These are phyloP conservation scores for Calonectris borealis DNA, from an alignment of 2,113 vertebrate genomes.

Conservation along the genomic window DNA sequence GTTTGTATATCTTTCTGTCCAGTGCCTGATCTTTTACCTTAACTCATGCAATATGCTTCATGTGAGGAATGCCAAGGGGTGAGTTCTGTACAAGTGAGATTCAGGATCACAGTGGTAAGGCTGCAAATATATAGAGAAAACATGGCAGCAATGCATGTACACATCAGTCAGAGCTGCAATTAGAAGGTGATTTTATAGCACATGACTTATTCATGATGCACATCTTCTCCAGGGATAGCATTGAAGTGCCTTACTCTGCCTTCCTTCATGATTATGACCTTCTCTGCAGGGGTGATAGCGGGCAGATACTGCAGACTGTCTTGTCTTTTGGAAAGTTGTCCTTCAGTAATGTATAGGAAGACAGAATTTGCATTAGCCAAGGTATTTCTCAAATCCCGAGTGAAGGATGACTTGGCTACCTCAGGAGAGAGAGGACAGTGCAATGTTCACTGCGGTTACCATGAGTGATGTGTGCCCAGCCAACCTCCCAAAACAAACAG, in stretches of 20 bases:
- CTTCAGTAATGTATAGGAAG: neutral
- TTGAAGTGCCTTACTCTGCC: neutral
- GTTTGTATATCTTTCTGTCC: neutral
- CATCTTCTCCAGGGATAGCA: accelerated
- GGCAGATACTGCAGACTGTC: neutral
- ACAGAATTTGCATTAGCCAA: neutral
- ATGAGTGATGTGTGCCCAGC: accelerated
- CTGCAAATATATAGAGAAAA: neutral
- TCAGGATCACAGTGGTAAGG: neutral
- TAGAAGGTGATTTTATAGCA: neutral
- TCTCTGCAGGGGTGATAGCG: neutral
- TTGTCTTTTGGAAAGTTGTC: neutral
- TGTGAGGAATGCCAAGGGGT: neutral
- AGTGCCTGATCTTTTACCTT: neutral
- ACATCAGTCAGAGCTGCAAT: neutral
- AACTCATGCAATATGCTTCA: accelerated
- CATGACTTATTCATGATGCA: neutral
- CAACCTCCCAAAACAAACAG: neutral
- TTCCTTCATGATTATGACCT: neutral
- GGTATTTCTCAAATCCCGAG: neutral
- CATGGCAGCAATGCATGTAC: accelerated
- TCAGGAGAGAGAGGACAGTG: neutral
- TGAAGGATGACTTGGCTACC: neutral
- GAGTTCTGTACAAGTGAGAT: neutral
- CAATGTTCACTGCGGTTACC: neutral